phyloP scores from a whole-genome alignment of 2,113 vertebrate species.

The Coptodon bakossiorum region DNA sequence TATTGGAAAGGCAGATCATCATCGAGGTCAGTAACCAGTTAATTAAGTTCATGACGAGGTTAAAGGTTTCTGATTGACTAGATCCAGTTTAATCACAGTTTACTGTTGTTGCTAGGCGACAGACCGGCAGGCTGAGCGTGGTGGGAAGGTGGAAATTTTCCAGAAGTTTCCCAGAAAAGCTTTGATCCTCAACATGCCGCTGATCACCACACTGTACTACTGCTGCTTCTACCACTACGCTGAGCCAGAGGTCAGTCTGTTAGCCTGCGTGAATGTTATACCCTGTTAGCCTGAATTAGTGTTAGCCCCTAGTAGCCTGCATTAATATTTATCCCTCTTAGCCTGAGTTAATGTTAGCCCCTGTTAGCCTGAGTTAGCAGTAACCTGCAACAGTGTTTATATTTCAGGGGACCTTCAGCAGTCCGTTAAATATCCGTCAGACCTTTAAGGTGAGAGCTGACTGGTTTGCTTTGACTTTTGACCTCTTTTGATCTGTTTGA shows the following conservation, averaged over 20 bases:
- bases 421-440: constrained; percentile 88
- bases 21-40: constrained; percentile 79
- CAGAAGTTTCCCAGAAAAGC: constrained; percentile 87
- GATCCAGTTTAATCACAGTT: background rate
- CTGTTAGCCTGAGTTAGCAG: background rate
- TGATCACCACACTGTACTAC: constrained; percentile 94
- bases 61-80: background rate
- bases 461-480: background rate
- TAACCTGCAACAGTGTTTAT: background rate
- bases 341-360: background rate
- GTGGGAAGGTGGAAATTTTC: constrained; percentile 84
- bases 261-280: background rate
- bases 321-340: background rate
- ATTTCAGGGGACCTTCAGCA: constrained; percentile 86
- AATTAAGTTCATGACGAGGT: background rate
- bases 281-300: background rate
- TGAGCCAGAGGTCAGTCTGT: constrained; percentile 15
- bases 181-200: constrained; percentile 90
- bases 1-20: constrained; percentile 93
- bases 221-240: constrained; percentile 92
- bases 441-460: constrained; percentile 84
- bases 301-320: too few relatives aligned
- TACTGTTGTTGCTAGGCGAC: constrained; percentile 68
- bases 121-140: constrained; percentile 76
- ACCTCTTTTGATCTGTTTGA: background rate